phyloP scores from a whole-genome alignment of 2,797 vertebrate genomes.

The Peromyscus attwateri region DNA sequence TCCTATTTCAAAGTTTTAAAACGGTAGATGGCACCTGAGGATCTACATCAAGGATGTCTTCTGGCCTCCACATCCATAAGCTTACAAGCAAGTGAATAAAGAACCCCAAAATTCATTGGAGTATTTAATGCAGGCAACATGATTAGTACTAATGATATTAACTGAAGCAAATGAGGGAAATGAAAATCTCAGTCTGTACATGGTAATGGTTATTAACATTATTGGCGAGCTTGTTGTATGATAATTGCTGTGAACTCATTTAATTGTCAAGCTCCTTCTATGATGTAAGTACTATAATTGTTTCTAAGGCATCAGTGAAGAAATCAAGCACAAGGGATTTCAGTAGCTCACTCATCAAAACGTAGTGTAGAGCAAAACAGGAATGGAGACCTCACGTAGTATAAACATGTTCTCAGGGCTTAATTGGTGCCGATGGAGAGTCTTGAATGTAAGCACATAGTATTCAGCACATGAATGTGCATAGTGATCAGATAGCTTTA shows the following conservation, averaged over 20 bases:
- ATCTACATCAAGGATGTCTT: not conserved
- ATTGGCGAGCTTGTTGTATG: not conserved
- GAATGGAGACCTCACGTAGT: not conserved
- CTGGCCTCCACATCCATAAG: not conserved
- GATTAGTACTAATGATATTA: not conserved
- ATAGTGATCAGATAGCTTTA: not conserved
- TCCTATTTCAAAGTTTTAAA: not conserved
- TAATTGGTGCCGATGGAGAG: not conserved
- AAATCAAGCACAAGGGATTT: not conserved
- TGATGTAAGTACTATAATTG: not conserved
- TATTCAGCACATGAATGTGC: not conserved
- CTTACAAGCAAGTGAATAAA: not conserved
- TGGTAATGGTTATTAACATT: not conserved
- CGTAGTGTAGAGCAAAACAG: not conserved
- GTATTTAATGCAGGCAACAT: not conserved
- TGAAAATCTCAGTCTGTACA: not conserved
- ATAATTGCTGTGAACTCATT: not conserved
- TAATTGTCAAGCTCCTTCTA: not conserved
- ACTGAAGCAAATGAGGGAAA: conserved; percentile 1
- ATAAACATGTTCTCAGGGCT: not conserved
- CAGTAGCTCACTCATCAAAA: not conserved
- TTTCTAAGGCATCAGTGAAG: not conserved
- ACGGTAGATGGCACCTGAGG: no score
- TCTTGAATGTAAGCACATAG: not conserved
- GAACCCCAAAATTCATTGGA: no score